Percentiles rank a stretch among this genome's conserved stretches.
Evolutionary conservation across 1,140 invertebrate species (phyloP).

Genomic region (Drosophila pseudoananassae): DNA sequence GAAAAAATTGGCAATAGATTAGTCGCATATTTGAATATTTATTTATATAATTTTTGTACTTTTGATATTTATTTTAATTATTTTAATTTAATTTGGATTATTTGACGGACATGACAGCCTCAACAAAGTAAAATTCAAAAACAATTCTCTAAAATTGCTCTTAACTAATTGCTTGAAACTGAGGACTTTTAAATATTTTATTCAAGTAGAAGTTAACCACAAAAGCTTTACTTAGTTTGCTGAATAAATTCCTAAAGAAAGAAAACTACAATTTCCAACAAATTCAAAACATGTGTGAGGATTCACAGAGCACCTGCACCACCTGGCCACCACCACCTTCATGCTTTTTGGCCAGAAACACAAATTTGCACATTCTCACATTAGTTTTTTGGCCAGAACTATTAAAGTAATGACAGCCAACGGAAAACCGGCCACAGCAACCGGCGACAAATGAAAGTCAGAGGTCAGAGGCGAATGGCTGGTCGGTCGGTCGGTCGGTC

Average conservation of each 20-base stretch:
- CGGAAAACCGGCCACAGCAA: conserved; percentile 29
- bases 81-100: neutral
- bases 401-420: conserved; percentile 68
- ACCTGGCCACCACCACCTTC: conserved; percentile 1
- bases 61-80: conserved; percentile 20
- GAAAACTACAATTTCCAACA: neutral
- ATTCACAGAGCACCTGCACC: conserved; percentile 50
- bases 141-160: neutral
- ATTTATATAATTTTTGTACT: conserved; percentile 20
- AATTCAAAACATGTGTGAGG: conserved; percentile 25
- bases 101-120: neutral
- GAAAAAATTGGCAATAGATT: conserved; percentile 84
- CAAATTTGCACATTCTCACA: conserved; percentile 50
- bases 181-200: neutral
- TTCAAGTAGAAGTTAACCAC: neutral
- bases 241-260: conserved; percentile 7
- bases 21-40: conserved; percentile 65
- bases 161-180: neutral
- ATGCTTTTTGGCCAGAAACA: conserved; percentile 10
- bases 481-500: neutral
- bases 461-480: neutral
- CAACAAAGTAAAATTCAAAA: neutral
- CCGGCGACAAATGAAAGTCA: conserved; percentile 12
- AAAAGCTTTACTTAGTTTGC: conserved; percentile 3
- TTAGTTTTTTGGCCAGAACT: conserved; percentile 57